Conservation (phyloP, 2,113 vertebrate species). For the Bucco capensis region DNA sequence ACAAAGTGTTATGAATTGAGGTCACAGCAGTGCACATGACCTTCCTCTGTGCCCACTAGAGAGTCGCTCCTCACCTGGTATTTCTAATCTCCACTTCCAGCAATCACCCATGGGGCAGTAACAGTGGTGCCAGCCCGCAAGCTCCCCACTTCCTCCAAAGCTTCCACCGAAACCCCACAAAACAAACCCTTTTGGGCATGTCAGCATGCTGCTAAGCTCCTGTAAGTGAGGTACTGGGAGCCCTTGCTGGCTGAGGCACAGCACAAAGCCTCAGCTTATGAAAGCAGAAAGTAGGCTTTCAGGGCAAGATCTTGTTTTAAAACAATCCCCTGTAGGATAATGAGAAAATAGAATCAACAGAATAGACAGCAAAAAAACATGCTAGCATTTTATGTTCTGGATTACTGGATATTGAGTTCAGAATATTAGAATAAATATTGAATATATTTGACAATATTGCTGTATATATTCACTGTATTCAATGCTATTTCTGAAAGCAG, state of each 20-base stretch:
- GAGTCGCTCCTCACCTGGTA: neutral
- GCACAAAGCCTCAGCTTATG: neutral
- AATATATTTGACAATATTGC: neutral
- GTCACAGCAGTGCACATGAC: no score
- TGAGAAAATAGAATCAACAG: neutral
- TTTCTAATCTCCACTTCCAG: neutral
- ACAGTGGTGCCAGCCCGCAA: neutral
- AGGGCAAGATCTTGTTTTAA: neutral
- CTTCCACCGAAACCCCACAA: neutral
- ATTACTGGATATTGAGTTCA: neutral
- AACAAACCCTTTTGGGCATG: neutral
- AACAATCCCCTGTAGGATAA: neutral
- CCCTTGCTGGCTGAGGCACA: neutral
- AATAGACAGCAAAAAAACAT: neutral
- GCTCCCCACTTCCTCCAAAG: neutral
- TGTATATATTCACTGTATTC: neutral
- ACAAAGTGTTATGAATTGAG: no score
- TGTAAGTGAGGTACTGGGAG: neutral
- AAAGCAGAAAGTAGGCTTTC: neutral
- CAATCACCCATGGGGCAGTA: neutral
- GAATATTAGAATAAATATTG: neutral
- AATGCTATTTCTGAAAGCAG: neutral
- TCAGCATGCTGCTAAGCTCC: neutral
- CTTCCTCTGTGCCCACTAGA: neutral
- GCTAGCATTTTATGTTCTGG: neutral